Percentiles rank a stretch among this genome's conserved stretches.
Evolutionary conservation across 2,888 invertebrate genomes (phyloP).

Genomic region (Myopa testacea): DNA sequence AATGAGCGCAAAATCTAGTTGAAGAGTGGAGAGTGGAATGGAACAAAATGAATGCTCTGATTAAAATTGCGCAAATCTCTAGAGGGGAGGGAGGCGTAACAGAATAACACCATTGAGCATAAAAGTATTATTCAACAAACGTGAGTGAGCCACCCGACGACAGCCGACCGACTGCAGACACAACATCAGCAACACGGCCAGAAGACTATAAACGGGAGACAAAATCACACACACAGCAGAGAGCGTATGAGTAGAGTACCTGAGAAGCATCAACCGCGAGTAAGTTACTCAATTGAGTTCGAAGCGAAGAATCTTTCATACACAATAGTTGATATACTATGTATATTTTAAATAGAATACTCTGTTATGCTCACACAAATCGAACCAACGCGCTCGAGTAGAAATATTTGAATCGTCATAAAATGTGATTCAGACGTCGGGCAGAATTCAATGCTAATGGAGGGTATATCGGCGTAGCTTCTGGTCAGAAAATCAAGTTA

Average conservation of each 20-base stretch:
- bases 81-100: background rate
- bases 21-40: background rate
- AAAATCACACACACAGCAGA: too few relatives aligned
- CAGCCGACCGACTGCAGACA: background rate
- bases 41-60: background rate
- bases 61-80: background rate
- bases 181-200: background rate
- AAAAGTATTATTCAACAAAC: background rate
- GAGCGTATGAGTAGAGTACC: background rate
- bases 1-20: background rate
- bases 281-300: constrained; percentile 7
- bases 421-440: constrained; percentile 49
- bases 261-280: background rate
- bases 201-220: too few relatives aligned
- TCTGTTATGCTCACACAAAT: constrained; percentile 22
- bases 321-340: background rate
- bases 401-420: constrained; percentile 36
- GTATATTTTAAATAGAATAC: constrained; percentile 26
- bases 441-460: constrained; percentile 52
- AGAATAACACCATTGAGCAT: constrained; percentile 2
- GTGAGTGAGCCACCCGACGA: background rate
- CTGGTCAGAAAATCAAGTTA: constrained; percentile 39
- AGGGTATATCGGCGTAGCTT: constrained; percentile 46
- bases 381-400: constrained; percentile 27
- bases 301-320: constrained; percentile 20